phyloP scores from a whole-genome alignment of 2,888 invertebrate species.

The Sarcophaga subvicina region DNA sequence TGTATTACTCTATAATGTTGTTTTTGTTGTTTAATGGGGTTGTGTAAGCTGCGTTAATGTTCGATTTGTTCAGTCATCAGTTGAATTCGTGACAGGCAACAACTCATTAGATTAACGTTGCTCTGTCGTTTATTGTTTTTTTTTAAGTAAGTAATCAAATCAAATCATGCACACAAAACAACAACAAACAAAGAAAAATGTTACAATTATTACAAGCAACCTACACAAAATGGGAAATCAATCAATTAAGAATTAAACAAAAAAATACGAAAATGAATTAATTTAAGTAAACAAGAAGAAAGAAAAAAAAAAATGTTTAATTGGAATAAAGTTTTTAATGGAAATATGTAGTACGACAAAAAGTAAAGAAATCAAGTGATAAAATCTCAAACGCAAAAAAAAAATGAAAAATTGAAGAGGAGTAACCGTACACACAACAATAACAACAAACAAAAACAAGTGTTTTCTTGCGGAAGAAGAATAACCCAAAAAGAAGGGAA shows the following conservation, averaged over 20 bases:
- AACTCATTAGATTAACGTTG: slow-evolving; percentile 78
- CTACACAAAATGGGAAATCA: slow-evolving; percentile 28
- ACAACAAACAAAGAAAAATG: slow-evolving; percentile 9
- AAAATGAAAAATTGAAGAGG: neutral
- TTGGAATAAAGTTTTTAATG: neutral
- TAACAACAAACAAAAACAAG: neutral
- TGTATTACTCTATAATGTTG: slow-evolving; percentile 65
- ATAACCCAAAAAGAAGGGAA: neutral
- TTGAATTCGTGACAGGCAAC: slow-evolving; percentile 82
- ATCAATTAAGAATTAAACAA: slow-evolving; percentile 54
- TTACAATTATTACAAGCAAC: slow-evolving; percentile 23
- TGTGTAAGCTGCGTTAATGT: slow-evolving; percentile 81
- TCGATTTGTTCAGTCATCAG: slow-evolving; percentile 82
- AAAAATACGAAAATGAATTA: slow-evolving; percentile 33
- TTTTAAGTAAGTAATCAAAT: slow-evolving; percentile 62
- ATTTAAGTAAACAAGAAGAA: neutral
- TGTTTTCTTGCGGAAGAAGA: neutral
- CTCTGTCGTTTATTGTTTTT: slow-evolving; percentile 74
- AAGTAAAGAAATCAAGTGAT: neutral
- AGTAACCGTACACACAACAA: neutral
- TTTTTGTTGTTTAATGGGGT: slow-evolving; percentile 75
- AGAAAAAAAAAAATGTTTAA: slow-evolving; percentile 1
- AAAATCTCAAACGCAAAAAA: neutral
- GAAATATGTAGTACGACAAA: neutral
- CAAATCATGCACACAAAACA: slow-evolving; percentile 51